phyloP scores from a whole-genome alignment of 2,797 vertebrate genomes.

The Caiman crocodilus region DNA sequence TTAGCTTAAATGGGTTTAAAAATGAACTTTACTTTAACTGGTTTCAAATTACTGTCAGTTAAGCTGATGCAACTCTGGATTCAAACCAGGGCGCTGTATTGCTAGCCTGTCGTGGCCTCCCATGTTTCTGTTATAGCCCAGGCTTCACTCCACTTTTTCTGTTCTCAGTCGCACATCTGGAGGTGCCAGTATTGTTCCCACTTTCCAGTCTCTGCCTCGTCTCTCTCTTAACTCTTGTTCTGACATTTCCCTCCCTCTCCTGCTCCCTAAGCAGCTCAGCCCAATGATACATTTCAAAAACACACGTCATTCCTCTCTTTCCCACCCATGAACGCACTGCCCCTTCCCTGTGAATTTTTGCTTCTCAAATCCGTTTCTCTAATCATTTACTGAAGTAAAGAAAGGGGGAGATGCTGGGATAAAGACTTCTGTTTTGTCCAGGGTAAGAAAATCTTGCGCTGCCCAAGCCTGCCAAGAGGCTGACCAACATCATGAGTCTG shows the following conservation, averaged over 20 bases:
- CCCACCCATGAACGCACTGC: background rate
- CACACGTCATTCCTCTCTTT: too few relatives aligned
- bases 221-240: background rate
- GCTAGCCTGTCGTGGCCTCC: background rate
- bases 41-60: too few relatives aligned
- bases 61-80: background rate
- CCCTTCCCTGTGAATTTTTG: accelerated
- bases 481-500: too few relatives aligned
- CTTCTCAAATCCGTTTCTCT: accelerated
- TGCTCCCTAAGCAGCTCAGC: background rate
- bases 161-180: accelerated
- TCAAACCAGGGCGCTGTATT: background rate
- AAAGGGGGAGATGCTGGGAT: accelerated
- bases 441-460: accelerated
- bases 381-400: accelerated
- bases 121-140: background rate
- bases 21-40: background rate
- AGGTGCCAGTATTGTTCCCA: accelerated
- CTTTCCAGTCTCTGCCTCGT: background rate
- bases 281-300: background rate
- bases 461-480: background rate
- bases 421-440: accelerated
- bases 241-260: background rate
- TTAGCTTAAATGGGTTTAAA: constrained; percentile 1
- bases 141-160: background rate